A percentile compares a stretch with the other conserved stretches of the same genome.
phyloP scores from a whole-genome alignment of 2,888 invertebrate genomes.

The Leucoptera coffeella region DNA sequence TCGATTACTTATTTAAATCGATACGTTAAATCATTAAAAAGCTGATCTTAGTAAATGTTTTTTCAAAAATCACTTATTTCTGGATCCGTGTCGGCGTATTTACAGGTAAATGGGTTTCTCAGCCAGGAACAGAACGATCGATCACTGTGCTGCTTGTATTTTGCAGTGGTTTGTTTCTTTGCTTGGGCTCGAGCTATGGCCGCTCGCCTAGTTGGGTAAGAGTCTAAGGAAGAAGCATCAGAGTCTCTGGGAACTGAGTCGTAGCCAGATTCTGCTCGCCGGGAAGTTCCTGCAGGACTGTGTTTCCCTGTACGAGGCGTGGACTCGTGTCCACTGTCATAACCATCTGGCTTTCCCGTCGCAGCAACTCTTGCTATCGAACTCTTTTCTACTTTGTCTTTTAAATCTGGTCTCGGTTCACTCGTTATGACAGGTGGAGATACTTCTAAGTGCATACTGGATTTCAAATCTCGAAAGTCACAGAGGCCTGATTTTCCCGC shows the following conservation, averaged over 20 bases:
- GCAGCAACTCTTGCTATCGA: constrained; percentile 60
- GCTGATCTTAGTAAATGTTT: background rate
- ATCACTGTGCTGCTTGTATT: constrained; percentile 65
- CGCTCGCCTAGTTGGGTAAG: constrained; percentile 49
- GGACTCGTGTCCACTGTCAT: constrained; percentile 80
- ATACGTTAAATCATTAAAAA: constrained; percentile 14
- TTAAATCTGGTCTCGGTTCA: constrained; percentile 55
- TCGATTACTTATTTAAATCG: constrained; percentile 47
- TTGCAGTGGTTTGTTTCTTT: constrained; percentile 51
- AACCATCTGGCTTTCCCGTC: constrained; percentile 66
- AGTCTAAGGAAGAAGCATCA: constrained; percentile 82
- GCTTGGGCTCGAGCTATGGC: constrained; percentile 43
- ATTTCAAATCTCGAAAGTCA: constrained; percentile 53
- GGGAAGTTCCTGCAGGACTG: constrained; percentile 69
- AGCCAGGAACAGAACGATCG: constrained; percentile 72
- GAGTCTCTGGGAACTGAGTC: constrained; percentile 86
- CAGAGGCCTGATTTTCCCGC: constrained; percentile 58
- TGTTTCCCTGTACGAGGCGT: constrained; percentile 80
- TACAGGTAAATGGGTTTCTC: constrained; percentile 70
- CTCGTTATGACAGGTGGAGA: constrained; percentile 52
- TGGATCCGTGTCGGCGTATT: constrained; percentile 67
- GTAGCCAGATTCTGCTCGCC: constrained; percentile 84
- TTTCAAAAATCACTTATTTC: constrained; percentile 62
- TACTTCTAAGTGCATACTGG: constrained; percentile 39
- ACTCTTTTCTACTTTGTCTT: constrained; percentile 58